Percentiles rank a stretch among this genome's conserved stretches.
These are phyloP conservation scores for Epinotia brunnichana DNA, from an alignment of 2,888 invertebrate genomes.

Conservation along the genomic window DNA sequence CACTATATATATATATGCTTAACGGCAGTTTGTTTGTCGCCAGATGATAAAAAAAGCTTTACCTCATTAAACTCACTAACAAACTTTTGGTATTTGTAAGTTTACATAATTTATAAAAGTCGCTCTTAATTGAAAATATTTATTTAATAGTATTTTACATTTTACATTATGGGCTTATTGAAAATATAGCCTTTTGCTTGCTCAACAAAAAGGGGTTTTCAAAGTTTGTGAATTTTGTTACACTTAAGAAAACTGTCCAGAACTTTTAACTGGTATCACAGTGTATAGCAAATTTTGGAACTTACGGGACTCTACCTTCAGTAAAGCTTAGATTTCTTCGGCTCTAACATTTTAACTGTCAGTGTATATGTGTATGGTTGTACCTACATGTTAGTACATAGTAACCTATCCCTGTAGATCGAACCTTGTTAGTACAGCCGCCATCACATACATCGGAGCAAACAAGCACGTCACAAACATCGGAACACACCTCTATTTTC, in stretches of 20 bases:
- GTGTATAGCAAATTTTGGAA: neutral
- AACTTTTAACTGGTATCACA: neutral
- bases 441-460: too few relatives aligned
- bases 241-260: neutral
- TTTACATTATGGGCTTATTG: too few relatives aligned
- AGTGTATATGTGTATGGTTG: slow-evolving; percentile 37
- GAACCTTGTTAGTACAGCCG: slow-evolving; percentile 30
- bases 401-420: slow-evolving; percentile 25
- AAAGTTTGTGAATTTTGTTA: neutral
- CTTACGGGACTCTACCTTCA: slow-evolving; percentile 6
- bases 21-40: too few relatives aligned
- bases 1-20: too few relatives aligned
- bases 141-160: too few relatives aligned
- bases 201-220: neutral
- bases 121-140: too few relatives aligned
- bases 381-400: slow-evolving; percentile 35
- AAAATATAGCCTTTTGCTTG: neutral
- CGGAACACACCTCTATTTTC: too few relatives aligned
- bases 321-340: slow-evolving; percentile 37
- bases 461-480: too few relatives aligned
- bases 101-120: neutral
- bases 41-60: neutral
- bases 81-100: neutral
- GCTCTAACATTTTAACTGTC: slow-evolving; percentile 31
- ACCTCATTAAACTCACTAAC: neutral